phyloP scores from a whole-genome alignment of 2,113 vertebrate genomes.

The Anthoscopus minutus region DNA sequence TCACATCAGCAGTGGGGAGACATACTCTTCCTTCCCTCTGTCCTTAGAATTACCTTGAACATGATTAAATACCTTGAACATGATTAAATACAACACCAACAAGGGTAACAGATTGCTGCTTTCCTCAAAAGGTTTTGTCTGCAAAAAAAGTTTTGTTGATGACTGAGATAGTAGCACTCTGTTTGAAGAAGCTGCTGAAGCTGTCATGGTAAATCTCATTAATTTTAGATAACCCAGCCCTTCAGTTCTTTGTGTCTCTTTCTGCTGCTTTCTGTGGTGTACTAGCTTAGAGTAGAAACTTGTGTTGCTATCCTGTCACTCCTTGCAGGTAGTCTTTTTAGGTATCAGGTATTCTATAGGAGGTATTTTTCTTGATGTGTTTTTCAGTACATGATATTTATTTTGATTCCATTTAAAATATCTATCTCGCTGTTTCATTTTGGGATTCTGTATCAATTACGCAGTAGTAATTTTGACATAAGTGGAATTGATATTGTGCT shows the following conservation, averaged over 20 bases:
- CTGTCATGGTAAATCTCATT: background rate
- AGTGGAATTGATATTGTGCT: background rate
- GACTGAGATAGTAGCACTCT: background rate
- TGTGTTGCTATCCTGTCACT: background rate
- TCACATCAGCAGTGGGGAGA: background rate
- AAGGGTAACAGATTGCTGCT: background rate
- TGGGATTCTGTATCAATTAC: background rate
- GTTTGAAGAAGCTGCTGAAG: background rate
- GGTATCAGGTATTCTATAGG: background rate
- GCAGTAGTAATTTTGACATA: background rate
- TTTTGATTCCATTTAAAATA: background rate
- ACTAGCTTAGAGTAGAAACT: background rate
- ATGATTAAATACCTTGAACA: background rate
- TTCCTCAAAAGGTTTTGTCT: background rate
- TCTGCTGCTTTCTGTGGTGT: background rate
- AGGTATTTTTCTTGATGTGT: background rate
- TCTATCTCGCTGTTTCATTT: background rate
- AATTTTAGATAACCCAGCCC: background rate
- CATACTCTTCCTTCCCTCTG: background rate
- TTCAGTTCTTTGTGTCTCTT: background rate
- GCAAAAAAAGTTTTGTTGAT: background rate
- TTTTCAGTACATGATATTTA: background rate
- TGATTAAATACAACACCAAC: background rate
- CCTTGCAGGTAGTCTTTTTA: background rate
- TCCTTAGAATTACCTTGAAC: slow-evolving; percentile 19